Base-by-base conservation (phyloP, 2,888 invertebrate genomes). In the Aspidiotus rigidus region DNA sequence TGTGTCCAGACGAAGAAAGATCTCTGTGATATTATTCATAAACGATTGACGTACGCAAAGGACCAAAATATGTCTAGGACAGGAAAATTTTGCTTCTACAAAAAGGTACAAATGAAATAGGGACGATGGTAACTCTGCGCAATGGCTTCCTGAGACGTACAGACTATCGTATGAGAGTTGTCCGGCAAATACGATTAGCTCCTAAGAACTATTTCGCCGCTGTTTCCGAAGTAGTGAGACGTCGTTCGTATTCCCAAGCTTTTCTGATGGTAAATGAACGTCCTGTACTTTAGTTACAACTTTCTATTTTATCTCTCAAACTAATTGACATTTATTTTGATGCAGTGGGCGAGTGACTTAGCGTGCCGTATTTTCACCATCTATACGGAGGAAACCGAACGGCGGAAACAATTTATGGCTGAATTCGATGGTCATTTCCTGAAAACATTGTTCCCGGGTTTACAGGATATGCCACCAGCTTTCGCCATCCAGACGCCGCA, bases 1-100 rank as follows among this genome's bases (percentile, higher is more conserved):
- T 92, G 93, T 76, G 83, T 86, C 59, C 85, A 84, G 77, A 92
- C 95, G 2, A 97, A 97, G 79, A 88, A 90, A 71, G 96, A 97
- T 77, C 81, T 97, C 9, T 89, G 89, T 17, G 81, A 82, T 61
- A 94, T 93, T 79, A 80, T 97, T 60, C 88, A 91, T 77, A 84
- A 85, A 67, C 83, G 94, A 74, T 82, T 96, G 66, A 85, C 86
- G 85, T 88, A 79, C 83, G 83, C 79, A 66, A 10, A n/a, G 11
- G 5, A 53, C 2, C n/a, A 5, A 53, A 53, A 53, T 53, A 53
- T 13, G 53, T 1, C 13, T 53, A 11, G 74, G 74, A 0, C 77
- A 88, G 89, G 75, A 90, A 90, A 82, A 87, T 93, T 61, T 86
- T 90, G 77, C 85, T 84, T 77, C 86, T 93, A 72, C 91, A 94